A percentile compares a stretch with the other conserved stretches of the same genome.
Evolutionary conservation across 2,797 vertebrate genomes (phyloP).

Genomic region (Enteromius paludinosus): DNA sequence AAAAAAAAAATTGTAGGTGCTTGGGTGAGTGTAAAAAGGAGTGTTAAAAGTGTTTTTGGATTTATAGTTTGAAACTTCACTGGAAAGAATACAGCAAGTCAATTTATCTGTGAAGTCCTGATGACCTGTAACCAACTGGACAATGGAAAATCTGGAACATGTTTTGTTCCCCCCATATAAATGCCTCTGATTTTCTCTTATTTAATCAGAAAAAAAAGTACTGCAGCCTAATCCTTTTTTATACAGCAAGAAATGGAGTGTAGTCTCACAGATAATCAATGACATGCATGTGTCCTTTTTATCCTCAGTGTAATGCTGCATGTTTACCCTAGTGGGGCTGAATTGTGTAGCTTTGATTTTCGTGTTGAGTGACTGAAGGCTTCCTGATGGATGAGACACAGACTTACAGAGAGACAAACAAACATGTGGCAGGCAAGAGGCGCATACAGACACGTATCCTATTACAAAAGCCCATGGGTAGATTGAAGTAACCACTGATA

Average conservation of each 20-base stretch:
- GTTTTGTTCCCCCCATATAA: slow-evolving; percentile 38
- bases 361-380: slow-evolving; percentile 34
- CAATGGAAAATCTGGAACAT: slow-evolving; percentile 32
- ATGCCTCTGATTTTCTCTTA: slow-evolving; percentile 42
- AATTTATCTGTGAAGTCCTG: not conserved
- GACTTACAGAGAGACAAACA: slow-evolving; percentile 29
- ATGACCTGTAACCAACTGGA: slow-evolving; percentile 31
- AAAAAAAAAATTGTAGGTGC: not conserved
- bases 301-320: slow-evolving; percentile 16
- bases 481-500: slow-evolving; percentile 29
- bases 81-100: slow-evolving; percentile 3
- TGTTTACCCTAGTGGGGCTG: slow-evolving; percentile 35
- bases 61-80: not conserved
- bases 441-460: slow-evolving; percentile 8
- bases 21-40: not conserved
- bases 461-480: slow-evolving; percentile 20
- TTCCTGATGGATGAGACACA: slow-evolving; percentile 41
- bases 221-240: slow-evolving; percentile 35
- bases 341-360: slow-evolving; percentile 46
- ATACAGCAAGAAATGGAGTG: not conserved
- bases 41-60: not conserved
- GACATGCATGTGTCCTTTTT: slow-evolving; percentile 2
- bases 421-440: slow-evolving; percentile 30
- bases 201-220: slow-evolving; percentile 14
- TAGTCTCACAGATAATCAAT: slow-evolving; percentile 23